These are phyloP conservation scores for Eretmochelys imbricata DNA, from an alignment of 2,113 vertebrate species.

Conservation along the genomic window DNA sequence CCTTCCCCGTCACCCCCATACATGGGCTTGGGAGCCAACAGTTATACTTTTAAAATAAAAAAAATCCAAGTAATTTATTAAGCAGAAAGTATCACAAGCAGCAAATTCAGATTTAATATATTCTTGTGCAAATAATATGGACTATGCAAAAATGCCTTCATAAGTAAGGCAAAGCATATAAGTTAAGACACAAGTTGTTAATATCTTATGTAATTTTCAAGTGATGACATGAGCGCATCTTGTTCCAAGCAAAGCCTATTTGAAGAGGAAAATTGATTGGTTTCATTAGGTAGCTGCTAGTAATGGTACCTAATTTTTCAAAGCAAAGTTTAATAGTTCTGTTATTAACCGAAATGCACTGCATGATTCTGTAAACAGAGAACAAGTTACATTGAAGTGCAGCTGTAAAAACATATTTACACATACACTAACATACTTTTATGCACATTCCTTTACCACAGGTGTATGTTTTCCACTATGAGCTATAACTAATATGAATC, in stretches of 20 bases:
- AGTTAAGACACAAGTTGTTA: neutral
- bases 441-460: constrained; percentile 65
- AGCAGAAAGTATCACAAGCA: neutral
- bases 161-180: neutral
- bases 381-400: constrained; percentile 53
- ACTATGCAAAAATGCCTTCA: neutral
- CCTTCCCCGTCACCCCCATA: neutral
- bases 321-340: constrained; percentile 57
- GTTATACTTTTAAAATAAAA: neutral
- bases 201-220: constrained; percentile 31
- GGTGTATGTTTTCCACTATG: constrained; percentile 70
- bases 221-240: neutral
- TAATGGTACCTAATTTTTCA: constrained; percentile 17
- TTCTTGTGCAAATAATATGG: neutral
- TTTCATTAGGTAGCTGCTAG: constrained; percentile 35
- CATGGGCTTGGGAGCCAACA: neutral
- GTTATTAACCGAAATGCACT: constrained; percentile 62
- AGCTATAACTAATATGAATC: constrained; percentile 33
- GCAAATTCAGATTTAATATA: neutral
- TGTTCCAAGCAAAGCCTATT: constrained; percentile 12
- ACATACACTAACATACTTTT: constrained; percentile 52
- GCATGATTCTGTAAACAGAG: constrained; percentile 51
- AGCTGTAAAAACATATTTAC: constrained; percentile 81
- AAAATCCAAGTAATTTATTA: neutral
- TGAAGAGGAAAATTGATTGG: constrained; percentile 40